Conservation (phyloP, 2,113 vertebrate species). For the Pedionomus torquatus region DNA sequence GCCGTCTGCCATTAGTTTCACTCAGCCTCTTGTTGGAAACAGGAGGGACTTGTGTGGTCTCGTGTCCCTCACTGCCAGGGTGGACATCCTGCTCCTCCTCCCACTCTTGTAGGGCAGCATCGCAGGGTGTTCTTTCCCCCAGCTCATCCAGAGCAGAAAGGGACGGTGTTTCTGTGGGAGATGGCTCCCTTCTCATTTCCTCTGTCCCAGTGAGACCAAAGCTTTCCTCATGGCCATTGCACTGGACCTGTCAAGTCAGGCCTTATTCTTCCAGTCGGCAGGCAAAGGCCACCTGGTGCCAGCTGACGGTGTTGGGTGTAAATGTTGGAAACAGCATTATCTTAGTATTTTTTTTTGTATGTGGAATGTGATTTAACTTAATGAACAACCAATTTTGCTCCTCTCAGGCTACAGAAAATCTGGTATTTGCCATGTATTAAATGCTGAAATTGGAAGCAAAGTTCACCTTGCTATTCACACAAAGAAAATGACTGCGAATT, state of each 20-base stretch:
- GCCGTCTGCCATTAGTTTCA: neutral
- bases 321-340: neutral
- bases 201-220: too few relatives aligned
- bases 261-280: neutral
- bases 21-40: fast-evolving
- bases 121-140: neutral
- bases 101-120: neutral
- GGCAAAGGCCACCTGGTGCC: neutral
- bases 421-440: neutral
- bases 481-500: neutral
- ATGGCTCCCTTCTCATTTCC: too few relatives aligned
- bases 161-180: neutral
- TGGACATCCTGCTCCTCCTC: neutral
- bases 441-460: neutral
- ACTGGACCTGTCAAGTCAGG: neutral
- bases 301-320: neutral
- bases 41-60: neutral
- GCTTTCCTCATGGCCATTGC: neutral
- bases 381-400: fast-evolving
- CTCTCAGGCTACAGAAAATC: neutral
- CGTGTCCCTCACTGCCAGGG: neutral
- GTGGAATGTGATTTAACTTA: neutral
- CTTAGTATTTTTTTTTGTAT: neutral
- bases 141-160: too few relatives aligned
- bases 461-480: neutral